A percentile compares a stretch with the other conserved stretches of the same genome.
Conservation (phyloP, 2,888 invertebrate genomes). For the Thysanoteuthis rhombus region DNA sequence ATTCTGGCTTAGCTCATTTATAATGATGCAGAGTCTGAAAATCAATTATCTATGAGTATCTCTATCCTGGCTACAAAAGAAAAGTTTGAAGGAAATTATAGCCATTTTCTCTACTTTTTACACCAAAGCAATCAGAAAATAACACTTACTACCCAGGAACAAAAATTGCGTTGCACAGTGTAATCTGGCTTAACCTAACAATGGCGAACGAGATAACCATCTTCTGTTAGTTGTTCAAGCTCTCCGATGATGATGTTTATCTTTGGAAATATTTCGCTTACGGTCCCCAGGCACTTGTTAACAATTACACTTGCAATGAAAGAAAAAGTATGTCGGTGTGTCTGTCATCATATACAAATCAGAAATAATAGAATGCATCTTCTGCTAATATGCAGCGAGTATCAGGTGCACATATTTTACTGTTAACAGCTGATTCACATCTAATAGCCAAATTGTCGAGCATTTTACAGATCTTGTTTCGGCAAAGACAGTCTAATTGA, state of each 20-base stretch:
- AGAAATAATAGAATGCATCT: background rate
- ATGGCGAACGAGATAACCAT: background rate
- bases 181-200: background rate
- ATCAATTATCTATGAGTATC: too few relatives aligned
- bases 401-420: background rate
- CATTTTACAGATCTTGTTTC: background rate
- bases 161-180: too few relatives aligned
- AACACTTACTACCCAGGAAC: too few relatives aligned
- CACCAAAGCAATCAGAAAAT: too few relatives aligned
- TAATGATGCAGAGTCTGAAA: too few relatives aligned
- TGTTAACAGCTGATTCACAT: background rate
- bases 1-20: too few relatives aligned
- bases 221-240: background rate
- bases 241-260: background rate
- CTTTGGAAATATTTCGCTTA: background rate
- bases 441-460: background rate
- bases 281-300: background rate
- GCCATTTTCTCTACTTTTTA: too few relatives aligned
- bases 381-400: background rate
- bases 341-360: background rate
- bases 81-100: too few relatives aligned
- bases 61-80: too few relatives aligned
- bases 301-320: background rate
- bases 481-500: background rate
- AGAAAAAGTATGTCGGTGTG: background rate